Percentiles rank a stretch among this genome's conserved stretches.
phyloP scores from a whole-genome alignment of 2,113 vertebrate genomes.

The Erpornis zantholeuca region DNA sequence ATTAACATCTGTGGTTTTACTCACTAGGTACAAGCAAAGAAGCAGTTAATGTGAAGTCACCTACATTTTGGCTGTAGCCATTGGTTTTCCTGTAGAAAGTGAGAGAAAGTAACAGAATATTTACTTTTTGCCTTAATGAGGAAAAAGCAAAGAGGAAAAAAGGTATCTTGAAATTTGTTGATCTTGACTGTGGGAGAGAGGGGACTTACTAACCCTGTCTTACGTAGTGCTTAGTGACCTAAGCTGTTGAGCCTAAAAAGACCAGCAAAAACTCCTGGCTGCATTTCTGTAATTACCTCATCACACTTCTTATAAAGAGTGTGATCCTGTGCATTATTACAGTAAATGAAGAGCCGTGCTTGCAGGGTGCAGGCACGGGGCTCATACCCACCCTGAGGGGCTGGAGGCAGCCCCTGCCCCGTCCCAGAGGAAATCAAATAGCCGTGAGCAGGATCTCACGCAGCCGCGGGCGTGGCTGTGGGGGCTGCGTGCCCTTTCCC shows the following conservation, averaged over 20 bases:
- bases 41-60: neutral
- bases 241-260: neutral
- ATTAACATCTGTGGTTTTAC: neutral
- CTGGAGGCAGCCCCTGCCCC: neutral
- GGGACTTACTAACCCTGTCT: neutral
- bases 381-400: accelerated
- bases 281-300: neutral
- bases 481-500: neutral
- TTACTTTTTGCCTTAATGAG: neutral
- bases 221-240: neutral
- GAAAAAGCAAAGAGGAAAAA: neutral
- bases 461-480: neutral
- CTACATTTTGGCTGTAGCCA: neutral
- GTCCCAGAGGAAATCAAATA: accelerated
- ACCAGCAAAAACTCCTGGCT: constrained; percentile 8
- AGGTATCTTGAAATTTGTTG: neutral
- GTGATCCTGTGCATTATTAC: neutral
- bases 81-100: neutral
- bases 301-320: neutral
- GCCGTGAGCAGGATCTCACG: neutral
- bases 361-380: accelerated
- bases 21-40: neutral
- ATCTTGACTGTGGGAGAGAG: neutral
- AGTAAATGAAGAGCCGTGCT: neutral
- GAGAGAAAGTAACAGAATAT: neutral